Evolutionary conservation across 2,888 invertebrate genomes (phyloP).

Genomic region (Harpalus rubripes): DNA sequence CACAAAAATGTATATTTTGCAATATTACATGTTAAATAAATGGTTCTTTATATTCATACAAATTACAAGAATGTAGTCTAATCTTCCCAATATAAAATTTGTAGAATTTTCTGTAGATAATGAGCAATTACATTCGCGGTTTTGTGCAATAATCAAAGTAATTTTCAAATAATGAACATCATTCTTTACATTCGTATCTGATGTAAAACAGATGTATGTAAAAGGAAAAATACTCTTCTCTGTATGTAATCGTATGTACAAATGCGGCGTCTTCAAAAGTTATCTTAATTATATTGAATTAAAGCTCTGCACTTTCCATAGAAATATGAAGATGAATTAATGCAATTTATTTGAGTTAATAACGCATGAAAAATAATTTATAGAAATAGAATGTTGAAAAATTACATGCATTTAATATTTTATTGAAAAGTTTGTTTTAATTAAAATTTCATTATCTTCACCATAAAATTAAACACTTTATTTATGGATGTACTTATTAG

Average conservation of each 20-base stretch:
- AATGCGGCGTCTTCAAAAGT: constrained; percentile 42
- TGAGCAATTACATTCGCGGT: constrained; percentile 43
- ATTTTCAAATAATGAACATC: constrained; percentile 30
- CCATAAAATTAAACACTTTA: not conserved
- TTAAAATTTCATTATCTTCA: not conserved
- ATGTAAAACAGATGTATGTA: constrained; percentile 46
- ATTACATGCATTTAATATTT: constrained; percentile 26
- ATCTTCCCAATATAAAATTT: not conserved
- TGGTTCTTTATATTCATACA: not conserved
- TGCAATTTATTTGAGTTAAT: constrained; percentile 18
- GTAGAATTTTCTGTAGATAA: constrained; percentile 21
- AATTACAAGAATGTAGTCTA: not conserved
- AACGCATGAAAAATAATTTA: constrained; percentile 41
- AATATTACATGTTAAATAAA: not conserved
- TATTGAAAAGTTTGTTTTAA: constrained; percentile 18
- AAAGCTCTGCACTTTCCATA: constrained; percentile 23
- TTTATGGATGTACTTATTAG: not conserved
- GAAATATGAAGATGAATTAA: constrained; percentile 44
- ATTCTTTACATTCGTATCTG: constrained; percentile 48
- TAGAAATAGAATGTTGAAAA: constrained; percentile 9
- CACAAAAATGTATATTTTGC: no score
- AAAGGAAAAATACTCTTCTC: constrained; percentile 36
- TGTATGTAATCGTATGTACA: constrained; percentile 3
- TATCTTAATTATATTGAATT: constrained; percentile 27
- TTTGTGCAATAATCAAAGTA: constrained; percentile 41